Evolutionary conservation across 2,888 invertebrate species (phyloP), one percentile per base, ranked within the genome.

Genomic region (Dynastes grantii): DNA sequence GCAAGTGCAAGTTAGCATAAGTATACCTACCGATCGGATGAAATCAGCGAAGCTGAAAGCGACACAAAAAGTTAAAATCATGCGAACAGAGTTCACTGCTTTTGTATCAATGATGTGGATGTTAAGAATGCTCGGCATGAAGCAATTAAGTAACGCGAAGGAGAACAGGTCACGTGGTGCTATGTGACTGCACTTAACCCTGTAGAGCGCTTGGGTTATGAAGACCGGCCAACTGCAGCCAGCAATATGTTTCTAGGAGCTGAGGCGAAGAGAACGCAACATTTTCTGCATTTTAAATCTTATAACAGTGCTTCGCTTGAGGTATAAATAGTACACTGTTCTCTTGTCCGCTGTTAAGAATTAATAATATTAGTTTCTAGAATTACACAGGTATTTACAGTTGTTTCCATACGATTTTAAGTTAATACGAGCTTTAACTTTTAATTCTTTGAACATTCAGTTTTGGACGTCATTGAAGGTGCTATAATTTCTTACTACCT

Each of bases 161-260:
- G 77, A 71, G 77, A 77, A 77, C 77, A 32, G 77, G 77, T 77
- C 77, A 77, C 71, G 71, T 77, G 77, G 77, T 71, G 63, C 49
- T 77, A 71, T 77, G 71, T 63, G 77, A 77, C 71, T 70, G 77
- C 77, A 77, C 63, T 77, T 77, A 77, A 77, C 77, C 77, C 77
- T 64, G 65, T 11, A 45, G 4, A 4, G 5, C 6, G 40, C 5
- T 27, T 61, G 61, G 22, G 29, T 61, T 61, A 27, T 61, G 27
- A 61, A 61, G 9, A 61, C 53, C n/a, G 53, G 27, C 61, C 61
- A 61, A 29, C 27, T 27, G 22, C 61, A 27, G 61, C 29, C 11
- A 27, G 27, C 61, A 29, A 61, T 61, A 27, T 9, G 29, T 61
- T 55, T 13, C 16, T 55, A 55, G 55, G 55, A 55, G 22, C 13